Evolutionary conservation across 2,113 vertebrate species (phyloP).

Genomic region (Perca flavescens): DNA sequence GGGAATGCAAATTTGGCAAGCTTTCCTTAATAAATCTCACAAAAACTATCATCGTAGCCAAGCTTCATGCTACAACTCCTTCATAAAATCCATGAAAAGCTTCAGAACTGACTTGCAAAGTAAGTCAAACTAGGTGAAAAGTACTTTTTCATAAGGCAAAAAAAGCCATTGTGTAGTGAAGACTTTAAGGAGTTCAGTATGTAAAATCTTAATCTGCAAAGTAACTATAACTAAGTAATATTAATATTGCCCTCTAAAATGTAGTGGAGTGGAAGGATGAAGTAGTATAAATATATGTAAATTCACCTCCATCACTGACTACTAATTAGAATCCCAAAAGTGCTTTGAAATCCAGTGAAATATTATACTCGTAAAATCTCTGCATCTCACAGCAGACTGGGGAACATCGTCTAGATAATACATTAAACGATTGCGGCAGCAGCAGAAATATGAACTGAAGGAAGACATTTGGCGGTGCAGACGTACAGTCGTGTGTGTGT

Average conservation of each 20-base stretch:
- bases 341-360: not conserved
- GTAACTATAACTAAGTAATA: not conserved
- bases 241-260: not conserved
- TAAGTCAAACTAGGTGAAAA: slow-evolving; percentile 37
- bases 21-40: slow-evolving; percentile 56
- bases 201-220: not conserved
- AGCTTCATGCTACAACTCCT: slow-evolving; percentile 32
- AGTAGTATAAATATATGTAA: not conserved
- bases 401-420: slow-evolving; percentile 11
- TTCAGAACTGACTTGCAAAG: slow-evolving; percentile 27
- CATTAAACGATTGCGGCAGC: slow-evolving; percentile 10
- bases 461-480: slow-evolving; percentile 12
- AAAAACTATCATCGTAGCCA: slow-evolving; percentile 39
- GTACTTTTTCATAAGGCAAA: slow-evolving; percentile 16
- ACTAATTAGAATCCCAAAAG: not conserved
- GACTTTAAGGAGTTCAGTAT: not conserved
- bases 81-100: slow-evolving; percentile 48
- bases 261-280: not conserved
- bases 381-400: not conserved
- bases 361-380: too few relatives aligned
- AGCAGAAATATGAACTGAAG: slow-evolving; percentile 24
- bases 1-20: slow-evolving; percentile 65
- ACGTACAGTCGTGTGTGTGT: slow-evolving; percentile 29
- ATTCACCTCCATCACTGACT: not conserved
- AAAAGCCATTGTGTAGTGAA: not conserved